These are phyloP conservation scores for Petaurus breviceps DNA, from an alignment of 2,113 vertebrate genomes.

Conservation along the genomic window DNA sequence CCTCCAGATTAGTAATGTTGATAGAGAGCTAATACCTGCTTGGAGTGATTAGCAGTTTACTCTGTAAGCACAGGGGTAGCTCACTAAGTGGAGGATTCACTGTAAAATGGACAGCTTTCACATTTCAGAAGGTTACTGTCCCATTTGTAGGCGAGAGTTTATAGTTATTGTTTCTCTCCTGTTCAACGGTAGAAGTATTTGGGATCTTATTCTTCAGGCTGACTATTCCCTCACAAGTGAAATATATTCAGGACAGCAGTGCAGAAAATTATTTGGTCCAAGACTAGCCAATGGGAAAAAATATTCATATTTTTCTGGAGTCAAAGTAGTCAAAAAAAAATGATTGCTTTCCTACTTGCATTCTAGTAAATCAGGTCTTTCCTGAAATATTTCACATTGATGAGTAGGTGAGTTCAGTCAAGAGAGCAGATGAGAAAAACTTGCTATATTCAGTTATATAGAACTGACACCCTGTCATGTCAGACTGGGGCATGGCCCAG, in stretches of 20 bases:
- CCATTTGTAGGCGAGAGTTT: not conserved
- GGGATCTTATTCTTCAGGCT: not conserved
- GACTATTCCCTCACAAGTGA: not conserved
- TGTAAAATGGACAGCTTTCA: not conserved
- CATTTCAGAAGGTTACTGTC: not conserved
- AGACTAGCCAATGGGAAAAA: rapidly evolving
- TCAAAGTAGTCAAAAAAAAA: rapidly evolving
- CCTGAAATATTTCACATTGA: rapidly evolving
- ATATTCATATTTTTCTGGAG: too few relatives aligned
- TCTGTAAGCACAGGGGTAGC: not conserved
- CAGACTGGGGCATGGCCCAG: slow-evolving; percentile 17
- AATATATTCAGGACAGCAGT: rapidly evolving
- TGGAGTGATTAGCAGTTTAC: slow-evolving; percentile 35
- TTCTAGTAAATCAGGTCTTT: rapidly evolving
- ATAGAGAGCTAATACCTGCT: slow-evolving; percentile 32
- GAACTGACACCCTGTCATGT: slow-evolving; percentile 61
- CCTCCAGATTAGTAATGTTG: slow-evolving; percentile 55
- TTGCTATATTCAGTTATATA: slow-evolving; percentile 61
- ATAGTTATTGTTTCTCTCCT: not conserved
- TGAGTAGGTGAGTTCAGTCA: not conserved
- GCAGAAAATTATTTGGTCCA: rapidly evolving
- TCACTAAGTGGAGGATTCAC: not conserved
- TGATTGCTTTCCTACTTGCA: rapidly evolving
- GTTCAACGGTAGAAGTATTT: slow-evolving; percentile 28
- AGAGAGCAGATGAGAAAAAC: slow-evolving; percentile 19